Evolutionary conservation across 2,888 invertebrate genomes (phyloP), one percentile per base, ranked within the genome.

Genomic region (Lasioglossum villosulum): DNA sequence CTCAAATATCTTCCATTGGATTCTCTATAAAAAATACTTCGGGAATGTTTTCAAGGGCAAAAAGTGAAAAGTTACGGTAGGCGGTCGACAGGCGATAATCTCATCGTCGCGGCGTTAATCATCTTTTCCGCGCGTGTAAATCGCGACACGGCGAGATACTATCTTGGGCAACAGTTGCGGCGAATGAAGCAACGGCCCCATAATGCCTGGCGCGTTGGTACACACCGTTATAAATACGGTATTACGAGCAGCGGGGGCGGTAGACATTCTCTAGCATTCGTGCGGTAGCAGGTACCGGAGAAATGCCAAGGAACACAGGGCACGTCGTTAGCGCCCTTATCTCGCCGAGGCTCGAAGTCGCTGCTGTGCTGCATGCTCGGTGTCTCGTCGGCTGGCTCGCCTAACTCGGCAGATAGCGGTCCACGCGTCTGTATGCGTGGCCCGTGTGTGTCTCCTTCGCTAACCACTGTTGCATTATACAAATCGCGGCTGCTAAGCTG

Each of bases 331-430:
- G 73, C 73, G 42, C 30, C 63, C 79, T 79, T 81, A 81, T 81
- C 81, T 79, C 71, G 79, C 23, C 4, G n/a, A 16, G 30, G 42
- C 59, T 71, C 45, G 63, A 81, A 78, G 79, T 78, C 71, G 23
- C 27, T 68, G 8, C 12, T 8, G 56, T n/a, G 37, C 68, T 16
- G 77, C 77, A 71, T 70, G n/a, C 71, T 23, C 23, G n/a, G 34
- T 19, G 78, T 30, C 52, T 75, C 63, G 68, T 68, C 52, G n/a
- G 30, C 78, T 19, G 68, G 77, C 19, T 70, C 59, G 27, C 79
- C 63, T 81, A 79, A 81, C 71, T 78, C 48, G 39, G 52, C 73
- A 80, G 82, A 80, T 80, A 82, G 66, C 73, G 79, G n/a, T 66
- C 59, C 80, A 52, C 73, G 42, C 23, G 19, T 34, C 66, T 66